Evolutionary conservation across 2,113 vertebrate genomes (phyloP), one percentile per base, ranked within the genome.

Genomic region (Sminthopsis crassicaudata): DNA sequence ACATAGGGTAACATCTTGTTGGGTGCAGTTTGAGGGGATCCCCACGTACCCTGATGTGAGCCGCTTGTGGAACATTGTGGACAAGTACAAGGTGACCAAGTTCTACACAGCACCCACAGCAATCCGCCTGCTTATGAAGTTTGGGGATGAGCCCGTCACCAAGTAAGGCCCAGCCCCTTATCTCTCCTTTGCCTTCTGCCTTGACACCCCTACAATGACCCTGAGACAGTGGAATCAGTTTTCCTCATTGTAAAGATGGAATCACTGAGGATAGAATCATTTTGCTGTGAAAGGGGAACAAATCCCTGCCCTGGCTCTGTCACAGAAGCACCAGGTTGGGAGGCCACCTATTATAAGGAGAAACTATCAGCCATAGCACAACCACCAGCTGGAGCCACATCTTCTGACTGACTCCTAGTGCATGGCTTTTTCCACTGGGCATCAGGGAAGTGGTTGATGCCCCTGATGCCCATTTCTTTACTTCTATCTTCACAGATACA

Each of bases 51-150:
- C 99, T 0, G 99, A 99, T 0, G 97, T 99, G 0, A 98, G 99
- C 93, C 99, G 99, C 14, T 98, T 99, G 97, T 99, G 99, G 99
- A 99, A 98, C 96, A 97, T 99, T 0, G 98, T 99, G 96, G 99
- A 99, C 98, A 99, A 99, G 97, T 99, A 99, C 97, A 99, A 98
- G 2, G 99, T 99, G 97, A 99, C 99, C 97, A 99, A 99, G 98
- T 99, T 99, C 98, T 99, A 99, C 99, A 99, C 99, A 0, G 99
- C 99, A 1, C 99, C 99, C 16, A 99, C 99, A 0, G 99, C 99
- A 97, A 99, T 99, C 98, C 98, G 99, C 46, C 97, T 99, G 97
- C 99, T 99, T 91, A 99, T 99, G 99, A 99, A 99, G 98, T 99
- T 98, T 0, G 99, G 99, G 97, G 99, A 98, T n/a, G 99, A 99